Percentiles rank a stretch among this genome's conserved stretches.
These are phyloP conservation scores for Hylaea fasciaria DNA, from an alignment of 2,888 invertebrate species.

Conservation along the genomic window DNA sequence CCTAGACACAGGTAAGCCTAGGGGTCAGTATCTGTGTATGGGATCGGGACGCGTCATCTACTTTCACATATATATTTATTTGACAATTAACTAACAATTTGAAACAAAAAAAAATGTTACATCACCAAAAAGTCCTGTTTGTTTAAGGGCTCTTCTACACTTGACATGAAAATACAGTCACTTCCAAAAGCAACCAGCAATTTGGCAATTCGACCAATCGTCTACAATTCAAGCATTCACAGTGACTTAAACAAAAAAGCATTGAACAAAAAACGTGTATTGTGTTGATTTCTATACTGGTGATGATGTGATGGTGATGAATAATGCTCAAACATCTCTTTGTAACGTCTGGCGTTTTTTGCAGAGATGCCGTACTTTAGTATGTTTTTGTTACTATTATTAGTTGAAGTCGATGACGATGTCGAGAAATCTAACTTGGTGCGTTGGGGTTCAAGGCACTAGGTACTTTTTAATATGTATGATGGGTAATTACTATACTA, in stretches of 20 bases:
- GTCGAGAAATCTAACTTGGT: not conserved
- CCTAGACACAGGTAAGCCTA: too few species aligned
- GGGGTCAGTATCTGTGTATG: too few species aligned
- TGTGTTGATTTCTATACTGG: constrained; percentile 7
- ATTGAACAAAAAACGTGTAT: constrained; percentile 1
- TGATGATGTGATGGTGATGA: not conserved
- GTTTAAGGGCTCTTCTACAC: too few species aligned
- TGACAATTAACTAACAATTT: too few species aligned
- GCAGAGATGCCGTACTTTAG: not conserved
- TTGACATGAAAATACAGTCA: not conserved
- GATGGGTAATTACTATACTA: too few species aligned
- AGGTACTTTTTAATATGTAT: too few species aligned
- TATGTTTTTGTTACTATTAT: not conserved
- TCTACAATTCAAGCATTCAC: not conserved
- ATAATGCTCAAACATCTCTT: constrained; percentile 6
- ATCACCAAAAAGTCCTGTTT: too few species aligned
- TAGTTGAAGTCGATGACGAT: not conserved
- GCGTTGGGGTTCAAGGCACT: too few species aligned
- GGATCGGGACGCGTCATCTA: too few species aligned
- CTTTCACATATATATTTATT: too few species aligned
- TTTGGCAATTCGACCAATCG: not conserved
- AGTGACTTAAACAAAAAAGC: constrained; percentile 8
- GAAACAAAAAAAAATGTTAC: too few species aligned
- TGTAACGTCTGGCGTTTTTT: not conserved
- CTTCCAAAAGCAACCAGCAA: not conserved